Percentiles rank a stretch among this genome's conserved stretches.
Evolutionary conservation across 2,888 invertebrate species (phyloP).

Genomic region (Terebella lapidaria): DNA sequence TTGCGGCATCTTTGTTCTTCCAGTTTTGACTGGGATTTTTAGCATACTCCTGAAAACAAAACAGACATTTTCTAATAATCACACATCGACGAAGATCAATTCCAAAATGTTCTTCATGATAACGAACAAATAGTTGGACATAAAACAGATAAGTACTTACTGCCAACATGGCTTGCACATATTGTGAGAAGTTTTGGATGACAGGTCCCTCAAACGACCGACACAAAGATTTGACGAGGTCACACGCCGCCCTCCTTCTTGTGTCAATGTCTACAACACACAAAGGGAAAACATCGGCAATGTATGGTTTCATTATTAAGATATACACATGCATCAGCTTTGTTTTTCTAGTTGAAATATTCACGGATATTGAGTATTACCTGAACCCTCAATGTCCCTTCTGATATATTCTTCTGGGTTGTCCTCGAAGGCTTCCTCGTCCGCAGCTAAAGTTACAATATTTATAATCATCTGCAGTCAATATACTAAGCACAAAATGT

Average conservation of each 20-base stretch:
- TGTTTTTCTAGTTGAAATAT: too few species aligned
- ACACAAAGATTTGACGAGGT: constrained; percentile 87
- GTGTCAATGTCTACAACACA: constrained; percentile 79
- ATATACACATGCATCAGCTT: too few species aligned
- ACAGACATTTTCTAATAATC: too few species aligned
- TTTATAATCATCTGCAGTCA: too few species aligned
- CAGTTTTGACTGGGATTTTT: constrained; percentile 75
- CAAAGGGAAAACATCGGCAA: not conserved
- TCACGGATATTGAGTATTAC: constrained; percentile 24
- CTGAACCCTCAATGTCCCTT: constrained; percentile 91
- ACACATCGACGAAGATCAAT: too few species aligned
- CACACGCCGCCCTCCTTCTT: constrained; percentile 89
- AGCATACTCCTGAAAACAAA: constrained; percentile 63
- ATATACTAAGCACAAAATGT: too few species aligned
- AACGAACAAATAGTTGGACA: too few species aligned
- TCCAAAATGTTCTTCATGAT: too few species aligned
- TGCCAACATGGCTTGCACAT: constrained; percentile 55
- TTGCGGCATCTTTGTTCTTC: constrained; percentile 92
- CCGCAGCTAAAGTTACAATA: constrained; percentile 58
- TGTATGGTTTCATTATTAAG: too few species aligned
- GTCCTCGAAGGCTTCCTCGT: constrained; percentile 95
- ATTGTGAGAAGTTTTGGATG: constrained; percentile 51
- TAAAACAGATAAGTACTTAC: constrained; percentile 56
- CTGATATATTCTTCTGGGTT: constrained; percentile 80
- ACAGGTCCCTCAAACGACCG: constrained; percentile 60